Conservation (phyloP, 2,888 invertebrate species). For the Rotaria sp. region DNA sequence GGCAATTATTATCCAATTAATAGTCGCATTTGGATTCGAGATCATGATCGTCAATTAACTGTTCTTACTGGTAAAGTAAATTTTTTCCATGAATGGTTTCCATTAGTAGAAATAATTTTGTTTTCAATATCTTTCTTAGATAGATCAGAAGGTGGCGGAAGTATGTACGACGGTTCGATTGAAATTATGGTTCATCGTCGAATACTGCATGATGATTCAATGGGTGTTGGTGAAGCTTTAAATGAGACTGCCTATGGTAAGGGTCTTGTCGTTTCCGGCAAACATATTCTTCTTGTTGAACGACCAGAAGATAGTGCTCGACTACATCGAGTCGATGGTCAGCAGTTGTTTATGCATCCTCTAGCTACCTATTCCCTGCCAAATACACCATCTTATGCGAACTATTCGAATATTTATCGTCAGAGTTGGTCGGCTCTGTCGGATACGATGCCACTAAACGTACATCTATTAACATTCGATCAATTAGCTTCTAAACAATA, state of each 20-base stretch:
- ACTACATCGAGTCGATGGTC: constrained; percentile 30
- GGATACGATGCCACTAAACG: constrained; percentile 22
- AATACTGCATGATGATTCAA: constrained; percentile 75
- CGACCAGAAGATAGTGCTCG: constrained; percentile 32
- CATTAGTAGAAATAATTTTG: no score
- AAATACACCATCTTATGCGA: no score
- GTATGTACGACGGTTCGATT: constrained; percentile 50
- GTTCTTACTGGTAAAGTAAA: no score
- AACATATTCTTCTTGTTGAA: constrained; percentile 41
- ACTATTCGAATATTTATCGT: no score
- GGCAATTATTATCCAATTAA: constrained; percentile 56
- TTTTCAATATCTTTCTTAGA: constrained; percentile 46
- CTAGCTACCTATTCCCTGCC: constrained; percentile 18
- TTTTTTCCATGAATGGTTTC: no score
- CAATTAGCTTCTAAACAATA: constrained; percentile 29
- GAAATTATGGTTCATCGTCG: constrained; percentile 58
- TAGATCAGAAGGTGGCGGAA: constrained; percentile 53
- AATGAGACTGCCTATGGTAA: constrained; percentile 69
- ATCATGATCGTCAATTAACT: neutral
- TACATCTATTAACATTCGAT: constrained; percentile 34
- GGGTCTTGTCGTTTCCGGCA: no score
- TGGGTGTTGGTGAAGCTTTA: constrained; percentile 82
- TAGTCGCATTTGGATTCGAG: constrained; percentile 63
- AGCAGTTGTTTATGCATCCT: constrained; percentile 29
- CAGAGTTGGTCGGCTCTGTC: neutral